Evolutionary conservation across 2,888 invertebrate species (phyloP).

Genomic region (Acrobeloides nanus): DNA sequence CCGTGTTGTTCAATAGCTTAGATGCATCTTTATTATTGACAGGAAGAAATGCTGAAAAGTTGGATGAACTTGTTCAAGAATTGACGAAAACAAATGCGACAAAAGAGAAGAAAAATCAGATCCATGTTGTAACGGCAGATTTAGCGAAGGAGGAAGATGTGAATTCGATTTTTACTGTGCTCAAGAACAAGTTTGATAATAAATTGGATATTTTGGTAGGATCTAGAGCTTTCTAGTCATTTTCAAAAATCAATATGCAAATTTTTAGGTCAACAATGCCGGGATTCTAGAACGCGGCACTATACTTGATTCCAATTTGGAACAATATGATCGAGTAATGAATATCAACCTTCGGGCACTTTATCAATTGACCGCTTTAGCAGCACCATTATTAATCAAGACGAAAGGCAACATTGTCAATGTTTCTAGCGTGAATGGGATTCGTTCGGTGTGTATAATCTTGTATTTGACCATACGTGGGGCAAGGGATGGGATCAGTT

Average conservation of each 20-base stretch:
- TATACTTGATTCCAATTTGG: conserved; percentile 76
- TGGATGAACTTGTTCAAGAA: conserved; percentile 59
- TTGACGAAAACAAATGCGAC: background rate
- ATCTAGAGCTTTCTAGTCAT: background rate
- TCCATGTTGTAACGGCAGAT: conserved; percentile 17
- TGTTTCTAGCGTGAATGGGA: conserved; percentile 84
- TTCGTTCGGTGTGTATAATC: conserved; percentile 65
- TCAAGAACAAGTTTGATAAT: conserved; percentile 55
- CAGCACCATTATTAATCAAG: conserved; percentile 73
- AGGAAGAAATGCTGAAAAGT: conserved; percentile 67
- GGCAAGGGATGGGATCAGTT: too few relatives aligned
- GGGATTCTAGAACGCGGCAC: conserved; percentile 74
- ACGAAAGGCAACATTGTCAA: conserved; percentile 82
- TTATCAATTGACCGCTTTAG: conserved; percentile 65
- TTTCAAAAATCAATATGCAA: too few relatives aligned
- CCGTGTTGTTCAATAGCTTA: conserved; percentile 68
- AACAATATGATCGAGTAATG: conserved; percentile 80
- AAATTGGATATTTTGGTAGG: conserved; percentile 65
- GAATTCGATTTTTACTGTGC: conserved; percentile 6
- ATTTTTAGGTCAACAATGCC: conserved; percentile 72
- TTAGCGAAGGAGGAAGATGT: conserved; percentile 41
- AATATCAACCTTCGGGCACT: conserved; percentile 69
- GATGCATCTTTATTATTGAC: conserved; percentile 70
- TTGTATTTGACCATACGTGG: too few relatives aligned
- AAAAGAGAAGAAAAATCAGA: conserved; percentile 13